Evolutionary conservation across 2,797 vertebrate species (phyloP), one percentile per base, ranked within the genome.

Genomic region (Melanotaenia pygmaea): DNA sequence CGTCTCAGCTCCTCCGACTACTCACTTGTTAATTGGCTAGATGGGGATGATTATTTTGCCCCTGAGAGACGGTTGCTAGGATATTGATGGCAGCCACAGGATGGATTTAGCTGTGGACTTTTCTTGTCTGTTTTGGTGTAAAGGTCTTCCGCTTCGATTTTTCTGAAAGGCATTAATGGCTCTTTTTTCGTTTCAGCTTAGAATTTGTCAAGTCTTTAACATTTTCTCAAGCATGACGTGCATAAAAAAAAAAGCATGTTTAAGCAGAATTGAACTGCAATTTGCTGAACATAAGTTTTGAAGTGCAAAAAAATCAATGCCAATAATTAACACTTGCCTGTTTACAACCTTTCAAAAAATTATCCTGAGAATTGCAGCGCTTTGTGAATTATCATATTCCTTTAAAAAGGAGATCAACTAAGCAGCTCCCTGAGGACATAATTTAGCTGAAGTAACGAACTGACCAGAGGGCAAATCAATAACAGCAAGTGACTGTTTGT

Each of bases 21-120:
- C 40, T 67, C 58, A 30, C 76, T 69, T 72, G 83, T 81, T 91
- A 90, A 93, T 90, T 90, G 87, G 88, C 67, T 77, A 69, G 86
- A 88, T 88, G 72, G 79, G 77, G 80, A 34, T 87, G 87, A 91
- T 90, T 89, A 92, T 59, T 26, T 70, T 59, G 69, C 75, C 74
- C 71, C 65, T 69, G 72, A 85, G 85, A 88, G 72, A 85, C 7
- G 22, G 88, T 88, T 91, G 89, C 85, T 88, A 91, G 88, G 89
- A 86, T 81, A 88, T 85, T 74, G 74, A 89, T 84, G 67, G 78
- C 68, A 72, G 74, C 59, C 78, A 79, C 59, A 59, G 75, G 75
- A 74, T 26, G 30, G 73, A 80, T 74, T 13, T 28, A 32, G 73
- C 60, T 79, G 38, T 53, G 72, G 77, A 77, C 64, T 66, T 67